Percentiles rank a stretch among this genome's conserved stretches.
Evolutionary conservation across 2,113 vertebrate species (phyloP).

Genomic region (Ochotona curzoniae): DNA sequence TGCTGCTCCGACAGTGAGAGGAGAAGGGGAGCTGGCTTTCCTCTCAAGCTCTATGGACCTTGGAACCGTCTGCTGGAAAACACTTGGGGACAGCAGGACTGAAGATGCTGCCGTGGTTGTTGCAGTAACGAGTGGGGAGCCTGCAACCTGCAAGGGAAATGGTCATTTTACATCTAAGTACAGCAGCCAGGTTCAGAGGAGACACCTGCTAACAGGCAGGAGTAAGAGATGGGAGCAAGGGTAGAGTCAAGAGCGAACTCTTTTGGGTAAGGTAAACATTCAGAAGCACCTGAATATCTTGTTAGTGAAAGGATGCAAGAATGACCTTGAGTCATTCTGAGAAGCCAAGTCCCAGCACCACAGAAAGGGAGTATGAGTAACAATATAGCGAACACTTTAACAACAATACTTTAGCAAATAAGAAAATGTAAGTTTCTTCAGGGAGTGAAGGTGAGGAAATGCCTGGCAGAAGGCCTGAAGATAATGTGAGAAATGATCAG

Average conservation of each 20-base stretch:
- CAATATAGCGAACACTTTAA: neutral
- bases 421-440: neutral
- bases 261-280: neutral
- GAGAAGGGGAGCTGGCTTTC: constrained; percentile 84
- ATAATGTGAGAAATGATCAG: neutral
- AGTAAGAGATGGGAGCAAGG: neutral
- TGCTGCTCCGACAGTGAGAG: constrained; percentile 80
- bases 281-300: neutral
- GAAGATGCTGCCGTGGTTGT: constrained; percentile 86
- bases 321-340: neutral
- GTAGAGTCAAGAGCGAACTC: neutral
- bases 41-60: constrained; percentile 88
- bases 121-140: constrained; percentile 86
- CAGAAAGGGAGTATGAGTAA: neutral
- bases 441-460: neutral
- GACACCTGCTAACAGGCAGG: neutral
- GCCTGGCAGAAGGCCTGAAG: neutral
- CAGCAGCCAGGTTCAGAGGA: neutral
- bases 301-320: neutral
- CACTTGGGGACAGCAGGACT: constrained; percentile 95
- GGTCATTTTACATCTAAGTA: neutral
- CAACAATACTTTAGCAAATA: neutral
- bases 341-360: neutral
- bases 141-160: constrained; percentile 82
- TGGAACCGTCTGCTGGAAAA: constrained; percentile 92